Base-by-base conservation (phyloP, 2,797 vertebrate species). In the Petrocephalus schoutedeni region DNA sequence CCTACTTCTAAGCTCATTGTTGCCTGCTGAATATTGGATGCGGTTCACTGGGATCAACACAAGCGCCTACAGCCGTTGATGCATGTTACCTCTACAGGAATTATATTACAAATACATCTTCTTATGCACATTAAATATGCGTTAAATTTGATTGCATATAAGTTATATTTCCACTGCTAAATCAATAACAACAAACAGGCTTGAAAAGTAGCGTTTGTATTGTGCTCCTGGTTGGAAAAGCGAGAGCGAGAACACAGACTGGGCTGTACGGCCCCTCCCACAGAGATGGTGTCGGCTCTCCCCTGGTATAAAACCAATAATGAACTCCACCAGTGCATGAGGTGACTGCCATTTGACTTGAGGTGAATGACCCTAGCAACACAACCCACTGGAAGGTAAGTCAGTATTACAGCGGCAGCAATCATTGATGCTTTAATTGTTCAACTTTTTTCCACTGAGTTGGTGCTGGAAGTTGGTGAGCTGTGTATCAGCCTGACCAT, bases 321-420 rank as follows among this genome's bases (percentile, higher is more conserved):
- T 88, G 1, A 88, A 87, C 87, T 77, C 23, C 28, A 54, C 14
- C 53, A 61, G 6, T 45, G 23, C 36, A 77, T 16, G 45, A 74
- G 77, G 54, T 91, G 19, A 80, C 12, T 19, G 23, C 10, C 9
- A 88, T 54, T 86, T 89, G 59, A 88, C 82, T 82, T 57, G 80
- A 90, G 74, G 83, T 45, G 84, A 91, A 92, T 77, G 74, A 61
- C 87, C 61, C 90, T 89, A 90, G 87, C 82, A 54, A 36, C n/a
- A 58, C 54, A 51, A 89, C 84, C 85, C 89, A 74, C 45, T 88
- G 86, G 9, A 91, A 92, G 93, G 92, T 93, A 92, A 88, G 88
- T 77, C 12, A 86, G 64, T 4, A 7, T 86, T 58, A 53, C 56
- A 0, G 10, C 56, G 12, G 45, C 14, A 67, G 23, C 32, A 61